phyloP scores from a whole-genome alignment of 2,797 vertebrate species.

The Sebastes reedi region DNA sequence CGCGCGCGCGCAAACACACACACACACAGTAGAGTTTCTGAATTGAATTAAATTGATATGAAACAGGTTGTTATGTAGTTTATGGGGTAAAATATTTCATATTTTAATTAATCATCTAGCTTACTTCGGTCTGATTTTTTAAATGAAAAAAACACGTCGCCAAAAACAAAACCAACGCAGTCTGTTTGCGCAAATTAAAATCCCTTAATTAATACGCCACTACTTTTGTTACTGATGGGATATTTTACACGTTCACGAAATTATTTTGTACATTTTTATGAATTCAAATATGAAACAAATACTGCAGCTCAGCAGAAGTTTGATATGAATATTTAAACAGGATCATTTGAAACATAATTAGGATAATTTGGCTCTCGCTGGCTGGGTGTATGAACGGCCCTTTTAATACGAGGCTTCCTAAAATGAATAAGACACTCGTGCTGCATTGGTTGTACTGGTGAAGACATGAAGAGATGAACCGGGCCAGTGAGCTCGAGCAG shows the following conservation, averaged over 20 bases:
- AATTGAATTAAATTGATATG: neutral
- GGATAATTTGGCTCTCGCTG: neutral
- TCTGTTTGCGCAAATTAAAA: neutral
- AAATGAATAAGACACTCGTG: neutral
- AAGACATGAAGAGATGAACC: neutral
- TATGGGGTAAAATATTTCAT: too few species aligned
- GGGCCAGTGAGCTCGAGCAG: neutral
- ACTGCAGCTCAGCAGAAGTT: neutral
- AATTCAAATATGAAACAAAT: neutral
- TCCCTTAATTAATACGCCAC: neutral
- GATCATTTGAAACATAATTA: neutral
- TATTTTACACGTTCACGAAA: neutral
- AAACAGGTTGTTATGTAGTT: neutral
- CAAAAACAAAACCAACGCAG: neutral
- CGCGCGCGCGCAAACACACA: neutral
- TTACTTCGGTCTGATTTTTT: neutral
- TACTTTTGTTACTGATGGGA: neutral
- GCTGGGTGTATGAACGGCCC: neutral
- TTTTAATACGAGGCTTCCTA: slow-evolving; percentile 20
- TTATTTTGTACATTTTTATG: neutral
- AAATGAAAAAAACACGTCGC: neutral
- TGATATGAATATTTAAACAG: slow-evolving; percentile 21
- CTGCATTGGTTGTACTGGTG: neutral
- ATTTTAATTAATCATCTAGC: neutral
- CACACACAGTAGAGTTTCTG: neutral